Evolutionary conservation across 2,888 invertebrate species (phyloP).

Genomic region (Sphinx pinastri): DNA sequence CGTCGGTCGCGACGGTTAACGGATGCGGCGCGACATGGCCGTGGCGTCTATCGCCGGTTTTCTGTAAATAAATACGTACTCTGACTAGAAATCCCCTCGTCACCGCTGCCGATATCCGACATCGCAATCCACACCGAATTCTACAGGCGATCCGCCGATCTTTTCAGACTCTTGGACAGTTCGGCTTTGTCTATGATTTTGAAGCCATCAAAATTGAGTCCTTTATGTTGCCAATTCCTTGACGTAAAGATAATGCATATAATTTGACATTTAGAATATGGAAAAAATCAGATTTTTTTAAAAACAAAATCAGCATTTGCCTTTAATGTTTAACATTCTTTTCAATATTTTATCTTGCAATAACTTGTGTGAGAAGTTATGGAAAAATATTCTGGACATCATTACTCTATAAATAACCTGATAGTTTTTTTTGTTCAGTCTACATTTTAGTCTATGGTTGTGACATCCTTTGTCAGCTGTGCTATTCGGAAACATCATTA

Average conservation of each 20-base stretch:
- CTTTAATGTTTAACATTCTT: background rate
- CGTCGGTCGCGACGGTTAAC: constrained; percentile 56
- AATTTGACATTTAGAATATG: background rate
- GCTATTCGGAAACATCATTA: constrained; percentile 26
- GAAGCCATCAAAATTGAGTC: constrained; percentile 70
- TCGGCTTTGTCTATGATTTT: constrained; percentile 68
- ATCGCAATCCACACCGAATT: constrained; percentile 85
- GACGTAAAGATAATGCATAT: background rate
- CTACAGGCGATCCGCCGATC: constrained; percentile 80
- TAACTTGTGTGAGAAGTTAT: too few species aligned
- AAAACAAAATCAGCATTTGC: too few species aligned
- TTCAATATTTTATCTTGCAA: background rate
- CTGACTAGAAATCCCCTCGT: constrained; percentile 91
- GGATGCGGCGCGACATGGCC: constrained; percentile 50
- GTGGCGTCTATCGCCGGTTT: constrained; percentile 1
- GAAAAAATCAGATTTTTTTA: background rate
- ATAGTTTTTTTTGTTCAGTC: constrained; percentile 37
- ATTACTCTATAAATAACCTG: constrained; percentile 42
- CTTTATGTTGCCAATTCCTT: constrained; percentile 25
- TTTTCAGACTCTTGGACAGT: constrained; percentile 66
- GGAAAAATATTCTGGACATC: background rate
- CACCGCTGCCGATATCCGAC: constrained; percentile 92
- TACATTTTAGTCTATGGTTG: constrained; percentile 42
- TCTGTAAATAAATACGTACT: constrained; percentile 85
- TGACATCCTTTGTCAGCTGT: constrained; percentile 59